These are phyloP conservation scores for Corydoras maculifer DNA, from an alignment of 2,113 vertebrate genomes.

Conservation along the genomic window DNA sequence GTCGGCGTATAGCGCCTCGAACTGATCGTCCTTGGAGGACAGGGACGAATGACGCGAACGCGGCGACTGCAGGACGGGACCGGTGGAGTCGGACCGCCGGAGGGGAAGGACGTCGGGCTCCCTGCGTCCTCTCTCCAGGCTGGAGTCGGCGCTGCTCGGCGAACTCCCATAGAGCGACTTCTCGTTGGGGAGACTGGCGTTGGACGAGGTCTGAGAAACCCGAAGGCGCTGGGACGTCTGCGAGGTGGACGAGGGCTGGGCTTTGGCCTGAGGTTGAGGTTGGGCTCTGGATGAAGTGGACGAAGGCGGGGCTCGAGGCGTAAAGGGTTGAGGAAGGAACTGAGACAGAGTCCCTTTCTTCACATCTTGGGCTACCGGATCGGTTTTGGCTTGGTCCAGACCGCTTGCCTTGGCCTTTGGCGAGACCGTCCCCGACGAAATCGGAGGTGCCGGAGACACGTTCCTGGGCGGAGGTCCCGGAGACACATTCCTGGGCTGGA, in stretches of 20 bases:
- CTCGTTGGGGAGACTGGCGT: constrained; percentile 45
- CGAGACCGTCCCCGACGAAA: no score
- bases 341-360: no score
- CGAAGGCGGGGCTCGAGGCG: constrained; percentile 3
- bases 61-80: constrained; percentile 62
- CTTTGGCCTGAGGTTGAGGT: constrained; percentile 1
- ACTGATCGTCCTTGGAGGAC: constrained; percentile 80
- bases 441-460: no score
- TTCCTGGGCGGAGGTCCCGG: constrained; percentile 56
- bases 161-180: constrained; percentile 36
- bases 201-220: constrained; percentile 49
- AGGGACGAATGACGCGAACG: constrained; percentile 73
- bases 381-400: no score
- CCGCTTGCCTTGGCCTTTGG: no score
- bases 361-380: no score
- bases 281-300: constrained; percentile 29
- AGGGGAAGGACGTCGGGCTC: constrained; percentile 86
- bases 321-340: no score
- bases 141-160: constrained; percentile 59
- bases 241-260: constrained; percentile 21
- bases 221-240: background rate
- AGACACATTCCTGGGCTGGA: constrained; percentile 51
- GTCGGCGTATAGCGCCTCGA: constrained; percentile 80
- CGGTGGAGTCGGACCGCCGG: constrained; percentile 76
- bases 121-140: constrained; percentile 59